phyloP scores from a whole-genome alignment of 2,113 vertebrate species.

The Rhinopithecus roxellana region DNA sequence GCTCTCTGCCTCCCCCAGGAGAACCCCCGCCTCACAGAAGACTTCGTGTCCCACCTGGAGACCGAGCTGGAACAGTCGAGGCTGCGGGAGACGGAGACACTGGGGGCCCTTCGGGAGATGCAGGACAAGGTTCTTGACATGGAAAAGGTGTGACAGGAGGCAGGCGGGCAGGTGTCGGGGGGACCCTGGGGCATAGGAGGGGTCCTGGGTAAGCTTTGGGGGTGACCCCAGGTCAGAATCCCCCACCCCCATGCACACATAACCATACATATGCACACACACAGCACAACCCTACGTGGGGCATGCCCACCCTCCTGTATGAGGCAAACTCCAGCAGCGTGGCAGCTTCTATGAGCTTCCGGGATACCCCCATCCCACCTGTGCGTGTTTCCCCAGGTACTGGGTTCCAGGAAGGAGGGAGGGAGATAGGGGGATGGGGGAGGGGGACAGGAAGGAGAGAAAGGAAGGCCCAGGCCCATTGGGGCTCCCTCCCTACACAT shows the following conservation, averaged over 20 bases:
- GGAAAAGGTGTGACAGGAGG: constrained; percentile 89
- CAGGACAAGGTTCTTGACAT: constrained; percentile 96
- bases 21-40: constrained; percentile 87
- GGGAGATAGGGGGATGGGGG: too few relatives aligned
- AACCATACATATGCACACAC: not conserved
- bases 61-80: constrained; percentile 92
- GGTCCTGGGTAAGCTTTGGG: not conserved
- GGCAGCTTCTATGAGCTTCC: not conserved
- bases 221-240: not conserved
- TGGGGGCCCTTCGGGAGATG: constrained; percentile 94
- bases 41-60: constrained; percentile 91
- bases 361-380: not conserved
- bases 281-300: fast-evolving
- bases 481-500: not conserved
- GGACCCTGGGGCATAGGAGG: not conserved
- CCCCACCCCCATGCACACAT: too few relatives aligned
- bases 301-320: not conserved
- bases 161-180: not conserved
- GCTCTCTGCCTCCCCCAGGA: constrained; percentile 67
- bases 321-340: not conserved
- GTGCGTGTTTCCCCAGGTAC: too few relatives aligned
- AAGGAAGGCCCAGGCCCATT: not conserved
- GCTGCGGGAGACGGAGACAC: constrained; percentile 90
- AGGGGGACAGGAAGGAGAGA: not conserved
- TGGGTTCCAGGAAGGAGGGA: not conserved